Percentiles rank a stretch among this genome's conserved stretches.
These are phyloP conservation scores for Aleiodes alternator DNA, from an alignment of 2,888 invertebrate genomes.

Conservation along the genomic window DNA sequence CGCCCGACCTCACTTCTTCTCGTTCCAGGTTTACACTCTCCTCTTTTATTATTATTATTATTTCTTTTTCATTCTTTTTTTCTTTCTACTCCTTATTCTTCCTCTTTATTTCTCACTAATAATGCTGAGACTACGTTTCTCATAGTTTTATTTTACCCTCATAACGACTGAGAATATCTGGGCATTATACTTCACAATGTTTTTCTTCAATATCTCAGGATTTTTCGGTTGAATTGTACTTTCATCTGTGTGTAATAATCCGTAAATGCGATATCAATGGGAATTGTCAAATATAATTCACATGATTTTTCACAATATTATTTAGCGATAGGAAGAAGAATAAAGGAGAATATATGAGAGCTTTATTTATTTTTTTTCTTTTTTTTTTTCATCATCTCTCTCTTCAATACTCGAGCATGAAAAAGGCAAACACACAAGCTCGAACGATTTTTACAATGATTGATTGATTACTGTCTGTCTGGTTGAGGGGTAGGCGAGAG, in stretches of 20 bases:
- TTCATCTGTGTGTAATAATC: slow-evolving; percentile 32
- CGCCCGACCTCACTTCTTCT: slow-evolving; percentile 32
- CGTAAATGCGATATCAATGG: slow-evolving; percentile 38
- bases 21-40: too few relatives aligned
- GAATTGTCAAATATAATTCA: too few relatives aligned
- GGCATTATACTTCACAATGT: slow-evolving; percentile 7
- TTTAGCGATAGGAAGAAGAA: too few relatives aligned
- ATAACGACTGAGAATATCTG: slow-evolving; percentile 21
- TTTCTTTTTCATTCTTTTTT: background rate
- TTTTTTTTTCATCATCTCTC: background rate
- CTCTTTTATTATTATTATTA: slow-evolving; percentile 9
- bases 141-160: slow-evolving; percentile 31
- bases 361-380: too few relatives aligned
- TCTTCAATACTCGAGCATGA: background rate
- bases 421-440: background rate
- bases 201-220: background rate
- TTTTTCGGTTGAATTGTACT: background rate
- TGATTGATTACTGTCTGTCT: slow-evolving; percentile 56
- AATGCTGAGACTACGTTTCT: slow-evolving; percentile 18
- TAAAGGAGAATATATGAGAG: too few relatives aligned
- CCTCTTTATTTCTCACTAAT: slow-evolving; percentile 25
- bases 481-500: too few relatives aligned
- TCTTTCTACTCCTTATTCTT: background rate
- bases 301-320: too few relatives aligned
- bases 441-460: slow-evolving; percentile 48